Percentiles rank a stretch among this genome's conserved stretches.
Evolutionary conservation across 2,888 invertebrate genomes (phyloP).

Genomic region (Meandrusa payeni): DNA sequence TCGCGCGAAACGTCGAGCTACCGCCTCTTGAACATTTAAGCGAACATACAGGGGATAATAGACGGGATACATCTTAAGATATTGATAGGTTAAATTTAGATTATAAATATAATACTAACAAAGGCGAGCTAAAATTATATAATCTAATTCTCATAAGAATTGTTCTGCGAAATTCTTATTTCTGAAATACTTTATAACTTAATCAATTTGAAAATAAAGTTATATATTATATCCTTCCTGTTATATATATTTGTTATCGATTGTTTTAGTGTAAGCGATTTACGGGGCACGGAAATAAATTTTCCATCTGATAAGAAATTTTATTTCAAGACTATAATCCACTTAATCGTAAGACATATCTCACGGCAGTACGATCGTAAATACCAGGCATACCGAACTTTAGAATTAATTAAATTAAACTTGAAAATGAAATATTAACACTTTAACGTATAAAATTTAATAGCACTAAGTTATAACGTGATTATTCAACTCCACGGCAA

Average conservation of each 20-base stretch:
- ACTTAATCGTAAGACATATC: conserved; percentile 26
- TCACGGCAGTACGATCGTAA: conserved; percentile 8
- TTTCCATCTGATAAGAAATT: conserved; percentile 12
- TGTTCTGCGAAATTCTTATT: too few relatives aligned
- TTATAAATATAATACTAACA: too few relatives aligned
- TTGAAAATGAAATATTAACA: conserved; percentile 82
- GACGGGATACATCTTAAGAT: conserved; percentile 37
- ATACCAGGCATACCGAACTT: conserved; percentile 55
- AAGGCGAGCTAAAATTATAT: too few relatives aligned
- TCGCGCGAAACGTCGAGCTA: conserved; percentile 57
- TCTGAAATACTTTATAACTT: too few relatives aligned
- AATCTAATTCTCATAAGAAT: too few relatives aligned
- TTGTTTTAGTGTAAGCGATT: too few relatives aligned
- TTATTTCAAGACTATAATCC: conserved; percentile 7
- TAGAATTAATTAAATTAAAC: conserved; percentile 81
- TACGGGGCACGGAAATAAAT: too few relatives aligned
- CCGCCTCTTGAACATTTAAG: conserved; percentile 49
- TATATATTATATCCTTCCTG: too few relatives aligned
- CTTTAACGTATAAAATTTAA: conserved; percentile 80
- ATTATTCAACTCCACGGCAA: conserved; percentile 77
- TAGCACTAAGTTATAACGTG: conserved; percentile 79
- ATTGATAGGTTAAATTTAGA: too few relatives aligned
- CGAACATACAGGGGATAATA: conserved; percentile 27
- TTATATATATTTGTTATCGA: too few relatives aligned
- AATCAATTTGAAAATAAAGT: too few relatives aligned